Evolutionary conservation across 2,888 invertebrate genomes (phyloP), one percentile per base, ranked within the genome.

Genomic region (Conomelus anceps): DNA sequence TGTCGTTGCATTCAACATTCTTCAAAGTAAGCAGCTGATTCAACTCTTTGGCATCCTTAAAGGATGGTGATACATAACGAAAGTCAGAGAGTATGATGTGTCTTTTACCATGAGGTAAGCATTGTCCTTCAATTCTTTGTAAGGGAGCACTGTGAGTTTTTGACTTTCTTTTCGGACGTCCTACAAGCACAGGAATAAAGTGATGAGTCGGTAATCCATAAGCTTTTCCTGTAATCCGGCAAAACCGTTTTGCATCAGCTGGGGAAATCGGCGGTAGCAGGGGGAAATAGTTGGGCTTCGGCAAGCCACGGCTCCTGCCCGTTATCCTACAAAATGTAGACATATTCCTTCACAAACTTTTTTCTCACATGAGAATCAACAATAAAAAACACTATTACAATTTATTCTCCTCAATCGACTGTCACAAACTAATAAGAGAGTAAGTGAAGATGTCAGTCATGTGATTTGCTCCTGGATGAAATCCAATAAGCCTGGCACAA

Each of bases 251-350:
- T 0, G 97, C 97, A 92, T 97, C 97, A n/a, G 96, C 96, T 20
- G 97, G 97, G 88, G 97, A 96, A 90, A 97, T 96, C 3, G 97
- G 97, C 86, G 96, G 96, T 91, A 97, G 94, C 88, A 97, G 94
- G 22, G 97, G 97, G 92, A 97, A 96, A 93, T 97, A 97, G 93
- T 97, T 96, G 89, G 97, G 97, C 92, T 97, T 96, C 89, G 97
- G 97, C 92, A 97, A 95, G 92, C 96, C 96, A 92, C 96, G 95
- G 93, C 96, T 96, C 93, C 96, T 96, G 92, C 97, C 96, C 90
- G 97, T 97, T 92, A 97, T 97, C 93, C 97, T 95, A 93, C 97
- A 97, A 93, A 96, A 96, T 92, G 96, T 91, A 6, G 92, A 91
- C 92, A 92, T 92, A 23, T 87, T 89, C 85, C 63, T 63, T 63